Base-by-base conservation (phyloP, 2,888 invertebrate species). In the Selenia dentaria region DNA sequence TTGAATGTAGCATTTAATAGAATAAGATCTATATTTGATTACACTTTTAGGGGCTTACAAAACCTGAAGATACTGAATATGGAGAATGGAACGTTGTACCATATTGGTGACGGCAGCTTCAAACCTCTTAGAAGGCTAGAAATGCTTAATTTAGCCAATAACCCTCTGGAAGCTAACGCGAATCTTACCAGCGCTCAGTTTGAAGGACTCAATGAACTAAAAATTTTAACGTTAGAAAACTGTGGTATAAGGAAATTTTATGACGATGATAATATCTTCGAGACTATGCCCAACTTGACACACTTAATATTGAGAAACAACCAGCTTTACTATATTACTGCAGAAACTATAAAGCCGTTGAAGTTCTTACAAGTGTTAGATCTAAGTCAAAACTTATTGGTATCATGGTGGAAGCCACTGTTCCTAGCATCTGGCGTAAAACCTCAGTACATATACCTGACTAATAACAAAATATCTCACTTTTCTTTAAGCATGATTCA, bases 401-500 rank as follows among this genome's bases (percentile, higher is more conserved):
- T 87, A 41, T 74, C 91, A 0, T 93, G 93, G 93, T 84, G 91
- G 72, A 74, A 77, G 18, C 81, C 88, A 1, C 49, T 93, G 36
- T 92, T 93, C 56, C 48, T 84, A n/a, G 56, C 69, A 0, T 73
- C 85, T 0, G 92, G 92, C 29, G 72, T 79, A 0, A 77, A 75
- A 6, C 79, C 93, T 2, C 59, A 60, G 6, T 77, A 65, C 20
- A 43, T 93, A 1, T 74, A 80, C 29, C 61, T 92, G n/a, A 80
- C 75, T 4, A 83, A 91, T 35, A 93, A 93, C 59, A 92, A 92
- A 72, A 81, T 93, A 45, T 83, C 91, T 11, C 87, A 90, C 56
- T 83, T 93, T 16, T 92, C 91, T 8, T 49, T 83, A 6, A 85
- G 86, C n/a, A 93, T 93, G 93, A 74, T 93, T 35, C 72, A 89